Evolutionary conservation across 2,113 vertebrate genomes (phyloP), one percentile per base, ranked within the genome.

Genomic region (Centropristis striata): DNA sequence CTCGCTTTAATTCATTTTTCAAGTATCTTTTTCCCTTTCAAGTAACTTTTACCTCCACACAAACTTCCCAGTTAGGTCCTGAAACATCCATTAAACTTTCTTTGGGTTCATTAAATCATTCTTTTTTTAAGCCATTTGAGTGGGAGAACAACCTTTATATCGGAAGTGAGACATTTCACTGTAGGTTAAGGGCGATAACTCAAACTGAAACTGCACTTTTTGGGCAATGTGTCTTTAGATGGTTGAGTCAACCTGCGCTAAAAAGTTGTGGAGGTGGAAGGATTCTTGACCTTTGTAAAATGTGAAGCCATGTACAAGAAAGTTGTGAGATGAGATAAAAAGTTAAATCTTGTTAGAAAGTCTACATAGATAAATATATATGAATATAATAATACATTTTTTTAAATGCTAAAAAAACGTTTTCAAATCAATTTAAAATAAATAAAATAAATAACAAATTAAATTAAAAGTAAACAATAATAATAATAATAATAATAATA

Each of bases 141-240:
- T 9, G 23, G 49, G n/a, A 10, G 21, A 25, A 55, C 57, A 57
- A 71, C 20, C 25, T 46, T 60, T n/a, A 21, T 3, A 50, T 42
- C 41, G 25, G 3, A 10, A 23, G 4, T 28, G 14, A 23, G 9
- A 69, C 54, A 6, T 58, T 10, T 41, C 0, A 13, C 54, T 57
- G 64, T 25, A 16, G 49, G 53, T 27, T 16, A 28, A n/a, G 0
- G 44, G 2, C 1, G 18, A 37, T 32, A 12, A 54, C 23, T 76
- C 25, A 55, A 20, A 68, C 2, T 46, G 70, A 71, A 83, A 80
- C 41, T 18, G 20, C 12, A 20, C 53, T 42, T 81, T 80, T 36
- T 70, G 23, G n/a, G 4, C 8, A 25, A 42, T 59, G 37, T 68
- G 54, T 59, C 25, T 8, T 18, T n/a, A n/a, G n/a, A 21, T 7